Base-by-base conservation (phyloP, 2,888 invertebrate species). In the Conops quadrifasciatus region DNA sequence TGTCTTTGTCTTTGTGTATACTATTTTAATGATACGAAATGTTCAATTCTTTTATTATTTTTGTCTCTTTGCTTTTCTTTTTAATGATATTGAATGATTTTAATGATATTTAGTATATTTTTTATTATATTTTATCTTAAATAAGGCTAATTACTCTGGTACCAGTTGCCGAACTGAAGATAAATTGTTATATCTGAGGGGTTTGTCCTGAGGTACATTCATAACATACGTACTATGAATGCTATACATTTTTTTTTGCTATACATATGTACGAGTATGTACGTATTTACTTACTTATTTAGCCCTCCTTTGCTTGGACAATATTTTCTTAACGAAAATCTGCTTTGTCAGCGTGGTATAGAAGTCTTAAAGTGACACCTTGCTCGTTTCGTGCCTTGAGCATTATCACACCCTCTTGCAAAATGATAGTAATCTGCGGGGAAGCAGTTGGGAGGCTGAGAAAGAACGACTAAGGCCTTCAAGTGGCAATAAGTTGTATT, bases 131-230 rank as follows among this genome's bases (percentile, higher is more conserved):
- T 47, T 49, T 49, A 30, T 67, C 30, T 59, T 49, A 67, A 67
- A 67, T 67, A 67, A 59, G 30, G 59, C 45, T 60, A 67, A 67
- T 67, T 67, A 67, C 47, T 49, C 60, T 47, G 49, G 49, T 45
- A 53, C 47, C 67, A 67, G 67, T 28, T 60, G 60, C 60, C 59
- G 47, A 59, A 49, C 60, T 67, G 58, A 67, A 43, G 67, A 58
- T 53, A 21, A 30, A 43, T 53, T 53, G 21, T 36, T 28, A 19
- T 56, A 13, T 19, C 51, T 30, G 19, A 19, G 4, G 15, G 3
- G 24, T 49, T 64, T 47, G 49, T 47, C 26, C 28, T 51, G 26
- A 28, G 13, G 4, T 11, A 2, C 13, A 19, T 28, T 60, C 2
- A 2, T 4, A n/a, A n/a, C n/a, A n/a, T 30, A 36, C 21, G 13